Conservation (phyloP, 1,140 invertebrate species). For the Ceratosolen fusciceps region DNA sequence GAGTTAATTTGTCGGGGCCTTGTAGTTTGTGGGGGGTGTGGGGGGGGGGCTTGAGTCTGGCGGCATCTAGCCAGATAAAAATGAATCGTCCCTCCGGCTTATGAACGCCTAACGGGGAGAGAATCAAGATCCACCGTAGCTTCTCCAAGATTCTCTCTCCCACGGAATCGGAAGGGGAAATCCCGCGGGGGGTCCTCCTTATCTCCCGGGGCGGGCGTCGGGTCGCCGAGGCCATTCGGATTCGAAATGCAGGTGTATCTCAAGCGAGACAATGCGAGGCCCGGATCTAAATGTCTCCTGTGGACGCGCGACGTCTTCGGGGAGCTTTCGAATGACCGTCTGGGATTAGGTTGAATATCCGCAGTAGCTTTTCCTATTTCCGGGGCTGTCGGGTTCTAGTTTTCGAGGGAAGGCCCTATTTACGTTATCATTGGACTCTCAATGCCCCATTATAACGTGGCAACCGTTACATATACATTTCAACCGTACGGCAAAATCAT, state of each 20-base stretch:
- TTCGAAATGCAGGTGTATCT: slow-evolving; percentile 32
- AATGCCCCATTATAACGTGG: too few relatives aligned
- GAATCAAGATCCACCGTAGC: too few relatives aligned
- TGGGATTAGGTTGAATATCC: background rate
- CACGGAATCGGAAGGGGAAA: slow-evolving; percentile 50
- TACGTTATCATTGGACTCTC: too few relatives aligned
- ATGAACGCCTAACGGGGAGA: slow-evolving; percentile 63
- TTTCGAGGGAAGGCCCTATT: too few relatives aligned
- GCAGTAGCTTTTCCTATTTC: background rate
- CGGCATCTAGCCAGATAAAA: slow-evolving; percentile 23
- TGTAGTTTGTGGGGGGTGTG: background rate
- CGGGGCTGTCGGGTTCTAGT: too few relatives aligned
- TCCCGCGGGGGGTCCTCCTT: slow-evolving; percentile 69
- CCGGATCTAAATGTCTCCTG: slow-evolving; percentile 18
- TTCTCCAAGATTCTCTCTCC: slow-evolving; percentile 71
- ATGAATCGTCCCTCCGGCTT: slow-evolving; percentile 13
- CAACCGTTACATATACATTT: too few relatives aligned
- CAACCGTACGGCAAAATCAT: too few relatives aligned
- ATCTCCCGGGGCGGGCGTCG: slow-evolving; percentile 68
- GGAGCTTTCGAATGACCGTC: background rate
- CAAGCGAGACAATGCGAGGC: background rate
- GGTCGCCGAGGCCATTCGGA: slow-evolving; percentile 24
- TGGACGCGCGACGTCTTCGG: background rate
- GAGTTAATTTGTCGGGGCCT: background rate
- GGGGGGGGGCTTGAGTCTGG: background rate